Base-by-base conservation (phyloP, 2,888 invertebrate genomes). In the Phalera bucephala region DNA sequence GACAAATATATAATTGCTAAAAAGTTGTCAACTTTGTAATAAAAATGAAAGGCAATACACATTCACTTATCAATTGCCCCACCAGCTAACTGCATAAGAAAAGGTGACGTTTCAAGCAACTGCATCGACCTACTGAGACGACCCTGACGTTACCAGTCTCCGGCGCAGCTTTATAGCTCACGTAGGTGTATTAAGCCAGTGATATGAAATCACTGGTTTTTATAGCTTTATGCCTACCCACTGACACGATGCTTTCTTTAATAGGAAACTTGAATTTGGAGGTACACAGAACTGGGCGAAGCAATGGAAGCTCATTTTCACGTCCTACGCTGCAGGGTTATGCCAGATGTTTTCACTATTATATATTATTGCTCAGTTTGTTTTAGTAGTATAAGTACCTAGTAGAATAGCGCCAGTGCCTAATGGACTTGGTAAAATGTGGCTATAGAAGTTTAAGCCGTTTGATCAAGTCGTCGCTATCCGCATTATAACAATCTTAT, bases 61-160 rank as follows among this genome's bases (percentile, higher is more conserved):
- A 51, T 32, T 41, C 36, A 40, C 57, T 50, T 31, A 45, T 45
- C 28, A 39, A 41, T 62, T 60, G 54, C 39, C 36, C 59, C 58
- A 29, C 46, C 25, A 47, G 33, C 11, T 25, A 12, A 25, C 38
- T 55, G 55, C 58, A 52, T 45, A 52, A 33, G 51, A 57, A 52
- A 54, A 52, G 52, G 53, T 54, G 52, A 55, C 42, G 52, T 55
- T 50, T 56, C 55, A 52, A 52, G 34, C 52, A 52, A 55, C 52
- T 66, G 64, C 66, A 64, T 51, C 61, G 65, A 68, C 68, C 61
- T 67, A 67, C 63, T 63, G 50, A 45, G 46, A 55, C 52, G 70
- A 58, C 69, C 67, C 66, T 67, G 70, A 47, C 39, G 45, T 46
- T 44, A 58, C 61, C 68, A 61, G 52, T 68, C 64, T 43, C 67